A percentile compares a stretch with the other conserved stretches of the same genome.
Evolutionary conservation across 2,888 invertebrate genomes (phyloP).

Genomic region (Sinohyriopsis cumingii): DNA sequence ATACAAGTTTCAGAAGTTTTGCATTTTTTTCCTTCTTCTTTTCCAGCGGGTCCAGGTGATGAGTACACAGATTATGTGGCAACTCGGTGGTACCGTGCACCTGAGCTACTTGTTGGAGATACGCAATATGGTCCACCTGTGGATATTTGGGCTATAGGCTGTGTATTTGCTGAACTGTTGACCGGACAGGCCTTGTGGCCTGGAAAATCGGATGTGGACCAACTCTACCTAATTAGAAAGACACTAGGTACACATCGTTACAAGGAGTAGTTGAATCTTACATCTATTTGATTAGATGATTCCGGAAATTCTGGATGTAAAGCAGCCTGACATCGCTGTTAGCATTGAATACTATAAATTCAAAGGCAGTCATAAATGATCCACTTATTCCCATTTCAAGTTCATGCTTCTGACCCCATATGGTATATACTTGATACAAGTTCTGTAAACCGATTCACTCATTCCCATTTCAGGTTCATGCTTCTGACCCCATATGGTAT

Average conservation of each 20-base stretch:
- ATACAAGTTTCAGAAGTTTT: background rate
- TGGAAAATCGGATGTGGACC: conserved; percentile 98
- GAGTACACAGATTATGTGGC: conserved; percentile 99
- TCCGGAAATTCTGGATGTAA: too few relatives aligned
- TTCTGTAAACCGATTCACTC: too few relatives aligned
- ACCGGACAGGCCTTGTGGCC: conserved; percentile 82
- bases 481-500: too few relatives aligned
- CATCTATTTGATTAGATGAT: too few relatives aligned
- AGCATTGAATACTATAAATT: too few relatives aligned
- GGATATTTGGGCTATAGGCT: conserved; percentile 97
- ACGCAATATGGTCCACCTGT: conserved; percentile 85
- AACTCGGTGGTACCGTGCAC: conserved; percentile 98
- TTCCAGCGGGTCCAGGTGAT: conserved; percentile 86
- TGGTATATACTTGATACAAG: too few relatives aligned
- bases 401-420: too few relatives aligned
- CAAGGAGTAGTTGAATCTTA: too few relatives aligned
- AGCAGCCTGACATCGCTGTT: too few relatives aligned
- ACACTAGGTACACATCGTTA: conserved; percentile 79
- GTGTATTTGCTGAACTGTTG: conserved; percentile 75
- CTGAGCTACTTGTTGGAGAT: conserved; percentile 97
- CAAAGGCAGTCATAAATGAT: too few relatives aligned
- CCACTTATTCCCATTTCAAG: too few relatives aligned
- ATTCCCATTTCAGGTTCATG: too few relatives aligned
- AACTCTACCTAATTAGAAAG: conserved; percentile 94
- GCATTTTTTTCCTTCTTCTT: conserved; percentile 66